Conservation (phyloP, 2,113 vertebrate genomes). For the Mobula birostris region DNA sequence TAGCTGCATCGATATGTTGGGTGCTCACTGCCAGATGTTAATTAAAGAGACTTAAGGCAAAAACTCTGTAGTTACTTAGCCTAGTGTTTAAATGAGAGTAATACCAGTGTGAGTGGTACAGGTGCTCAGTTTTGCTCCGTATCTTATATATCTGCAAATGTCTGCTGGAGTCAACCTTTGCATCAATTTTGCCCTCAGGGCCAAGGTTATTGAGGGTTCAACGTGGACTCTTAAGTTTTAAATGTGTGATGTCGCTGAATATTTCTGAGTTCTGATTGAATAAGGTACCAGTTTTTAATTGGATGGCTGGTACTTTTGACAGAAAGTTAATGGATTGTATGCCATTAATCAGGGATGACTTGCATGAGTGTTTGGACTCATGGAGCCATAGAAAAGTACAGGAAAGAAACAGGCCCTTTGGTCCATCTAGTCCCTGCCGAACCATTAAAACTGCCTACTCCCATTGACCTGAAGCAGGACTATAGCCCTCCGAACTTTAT, state of each 20-base stretch:
- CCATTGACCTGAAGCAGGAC: no score
- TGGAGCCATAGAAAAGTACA: no score
- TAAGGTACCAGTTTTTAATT: not conserved
- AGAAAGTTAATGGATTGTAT: not conserved
- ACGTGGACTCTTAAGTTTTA: not conserved
- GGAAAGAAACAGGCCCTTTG: no score
- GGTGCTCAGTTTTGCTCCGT: not conserved
- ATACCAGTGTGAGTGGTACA: not conserved
- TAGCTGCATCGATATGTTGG: no score
- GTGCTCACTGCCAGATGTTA: not conserved
- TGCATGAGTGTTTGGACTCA: no score
- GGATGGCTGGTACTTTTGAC: not conserved
- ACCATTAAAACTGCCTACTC: no score
- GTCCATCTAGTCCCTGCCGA: no score
- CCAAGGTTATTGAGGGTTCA: not conserved
- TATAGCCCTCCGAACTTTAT: no score
- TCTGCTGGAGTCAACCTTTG: not conserved
- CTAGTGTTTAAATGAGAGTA: not conserved
- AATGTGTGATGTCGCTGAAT: not conserved
- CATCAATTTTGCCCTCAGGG: not conserved
- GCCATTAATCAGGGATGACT: not conserved
- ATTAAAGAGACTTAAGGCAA: not conserved
- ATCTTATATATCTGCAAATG: not conserved
- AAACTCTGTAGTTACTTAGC: not conserved
- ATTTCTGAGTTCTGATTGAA: not conserved